Percentiles rank a stretch among this genome's conserved stretches.
phyloP scores from a whole-genome alignment of 35 echinoderm and acorn worm genomes.

The Lytechinus variegatus region DNA sequence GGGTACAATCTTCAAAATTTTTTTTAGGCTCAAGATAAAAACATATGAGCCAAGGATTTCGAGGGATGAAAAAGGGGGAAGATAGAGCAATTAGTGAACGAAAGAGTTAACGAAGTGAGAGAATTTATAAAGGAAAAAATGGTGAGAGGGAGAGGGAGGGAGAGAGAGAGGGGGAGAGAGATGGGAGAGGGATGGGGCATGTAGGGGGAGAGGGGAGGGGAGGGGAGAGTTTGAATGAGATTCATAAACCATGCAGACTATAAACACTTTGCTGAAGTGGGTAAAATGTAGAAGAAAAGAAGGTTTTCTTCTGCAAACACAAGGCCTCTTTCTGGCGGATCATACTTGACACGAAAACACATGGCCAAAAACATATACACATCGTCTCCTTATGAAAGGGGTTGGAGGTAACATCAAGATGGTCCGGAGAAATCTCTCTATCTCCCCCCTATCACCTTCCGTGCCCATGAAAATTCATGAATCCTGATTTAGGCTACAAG shows the following conservation, averaged over 20 bases:
- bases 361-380: not conserved
- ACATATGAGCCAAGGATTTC: not conserved
- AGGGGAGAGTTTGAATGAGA: not conserved
- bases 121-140: not conserved
- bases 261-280: not conserved
- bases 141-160: not conserved
- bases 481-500: constrained; percentile 36
- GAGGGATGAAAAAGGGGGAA: not conserved
- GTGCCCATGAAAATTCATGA: constrained; percentile 45
- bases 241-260: not conserved
- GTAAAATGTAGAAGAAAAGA: not conserved
- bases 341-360: not conserved
- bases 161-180: not conserved
- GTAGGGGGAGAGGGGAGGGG: not conserved
- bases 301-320: not conserved
- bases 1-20: not conserved
- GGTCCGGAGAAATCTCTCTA: not conserved
- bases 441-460: not conserved
- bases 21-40: not conserved
- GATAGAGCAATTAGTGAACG: not conserved
- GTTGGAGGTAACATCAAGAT: not conserved
- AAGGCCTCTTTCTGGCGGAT: not conserved
- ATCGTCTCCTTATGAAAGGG: not conserved
- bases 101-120: not conserved
- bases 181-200: not conserved